A percentile compares a stretch with the other conserved stretches of the same genome.
These are phyloP conservation scores for Pristionchus arcanus DNA, from an alignment of 2,888 invertebrate genomes.

Conservation along the genomic window DNA sequence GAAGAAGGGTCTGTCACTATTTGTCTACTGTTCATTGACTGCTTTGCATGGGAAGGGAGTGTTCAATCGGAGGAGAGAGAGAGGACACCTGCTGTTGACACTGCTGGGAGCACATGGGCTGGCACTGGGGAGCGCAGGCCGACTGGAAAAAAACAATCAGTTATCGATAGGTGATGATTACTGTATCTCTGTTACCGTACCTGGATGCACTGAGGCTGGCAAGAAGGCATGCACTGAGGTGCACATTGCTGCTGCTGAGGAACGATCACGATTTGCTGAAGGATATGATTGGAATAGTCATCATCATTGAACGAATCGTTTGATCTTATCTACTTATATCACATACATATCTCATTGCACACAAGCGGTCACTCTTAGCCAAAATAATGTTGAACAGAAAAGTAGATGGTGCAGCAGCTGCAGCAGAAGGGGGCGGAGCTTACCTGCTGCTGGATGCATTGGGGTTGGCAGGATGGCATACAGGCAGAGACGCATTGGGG, in stretches of 20 bases:
- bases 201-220: constrained; percentile 56
- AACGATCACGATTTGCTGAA: constrained; percentile 48
- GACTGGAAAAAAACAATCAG: no score
- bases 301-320: neutral
- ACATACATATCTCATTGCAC: neutral
- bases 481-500: constrained; percentile 65
- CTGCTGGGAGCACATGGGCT: constrained; percentile 55
- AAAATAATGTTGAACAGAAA: neutral
- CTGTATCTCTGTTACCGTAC: no score
- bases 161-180: no score
- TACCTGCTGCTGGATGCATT: constrained; percentile 63
- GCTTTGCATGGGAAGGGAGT: neutral
- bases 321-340: neutral
- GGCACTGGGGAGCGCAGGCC: constrained; percentile 57
- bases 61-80: constrained; percentile 15
- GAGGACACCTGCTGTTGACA: constrained; percentile 37
- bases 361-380: neutral
- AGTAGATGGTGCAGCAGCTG: neutral
- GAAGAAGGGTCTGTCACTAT: constrained; percentile 2
- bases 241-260: constrained; percentile 66
- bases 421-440: neutral
- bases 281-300: neutral
- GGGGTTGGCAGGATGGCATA: constrained; percentile 65
- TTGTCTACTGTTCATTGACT: constrained; percentile 41
- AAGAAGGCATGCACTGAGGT: constrained; percentile 60